phyloP scores from a whole-genome alignment of 2,888 invertebrate genomes.

The Drosophila meridiana region DNA sequence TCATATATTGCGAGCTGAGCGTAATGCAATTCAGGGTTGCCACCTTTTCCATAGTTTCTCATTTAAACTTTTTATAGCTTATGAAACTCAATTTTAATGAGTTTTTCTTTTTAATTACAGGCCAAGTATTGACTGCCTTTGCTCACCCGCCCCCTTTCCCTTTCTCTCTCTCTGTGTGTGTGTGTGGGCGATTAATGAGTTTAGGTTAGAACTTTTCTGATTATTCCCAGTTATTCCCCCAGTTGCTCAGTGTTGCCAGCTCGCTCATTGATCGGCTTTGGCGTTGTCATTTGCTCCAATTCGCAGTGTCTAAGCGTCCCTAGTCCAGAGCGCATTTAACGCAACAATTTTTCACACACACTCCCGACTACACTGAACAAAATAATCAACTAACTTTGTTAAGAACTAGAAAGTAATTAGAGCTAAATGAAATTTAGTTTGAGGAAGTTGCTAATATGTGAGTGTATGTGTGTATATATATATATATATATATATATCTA shows the following conservation, averaged over 20 bases:
- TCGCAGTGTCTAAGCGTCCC: slow-evolving; percentile 5
- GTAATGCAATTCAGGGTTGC: slow-evolving; percentile 1
- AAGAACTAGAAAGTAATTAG: not conserved
- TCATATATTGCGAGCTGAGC: not conserved
- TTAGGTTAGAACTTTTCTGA: slow-evolving; percentile 34
- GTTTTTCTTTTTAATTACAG: slow-evolving; percentile 26
- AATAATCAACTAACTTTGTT: not conserved
- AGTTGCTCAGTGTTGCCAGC: no score
- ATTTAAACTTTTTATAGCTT: slow-evolving; percentile 27
- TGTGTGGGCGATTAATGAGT: slow-evolving; percentile 28
- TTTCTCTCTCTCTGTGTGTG: not conserved
- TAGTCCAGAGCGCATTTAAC: slow-evolving; percentile 38
- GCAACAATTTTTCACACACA: slow-evolving; percentile 65
- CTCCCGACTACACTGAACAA: not conserved
- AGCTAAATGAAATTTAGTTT: not conserved
- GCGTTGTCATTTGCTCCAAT: slow-evolving; percentile 35
- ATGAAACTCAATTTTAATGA: slow-evolving; percentile 33
- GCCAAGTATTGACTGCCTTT: not conserved
- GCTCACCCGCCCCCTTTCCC: not conserved
- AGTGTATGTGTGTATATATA: not conserved
- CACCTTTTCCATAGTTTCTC: slow-evolving; percentile 15
- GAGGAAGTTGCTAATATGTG: no score
- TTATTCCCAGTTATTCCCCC: slow-evolving; percentile 7
- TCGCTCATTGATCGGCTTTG: slow-evolving; percentile 31
- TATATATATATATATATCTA: not conserved